Evolutionary conservation across 1,140 invertebrate species (phyloP), one percentile per base, ranked within the genome.

Genomic region (Hyphantria cunea): DNA sequence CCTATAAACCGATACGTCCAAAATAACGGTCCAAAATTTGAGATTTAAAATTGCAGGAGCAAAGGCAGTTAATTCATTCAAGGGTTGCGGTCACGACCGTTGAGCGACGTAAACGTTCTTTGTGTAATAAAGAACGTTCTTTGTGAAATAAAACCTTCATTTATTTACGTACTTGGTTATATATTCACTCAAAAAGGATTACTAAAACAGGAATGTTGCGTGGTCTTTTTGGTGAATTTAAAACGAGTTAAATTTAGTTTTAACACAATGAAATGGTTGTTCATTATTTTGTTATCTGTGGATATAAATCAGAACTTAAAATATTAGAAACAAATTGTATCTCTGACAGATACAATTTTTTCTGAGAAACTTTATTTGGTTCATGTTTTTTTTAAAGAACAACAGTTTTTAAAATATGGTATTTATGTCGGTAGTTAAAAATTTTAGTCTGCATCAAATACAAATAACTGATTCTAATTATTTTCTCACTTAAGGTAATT

Each of bases 31-130:
- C 31, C 10, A 37, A 48, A 12, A 47, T 58, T 37, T 12, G 48
- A 55, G 53, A 17, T 51, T 60, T 44, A 44, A 60, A 60, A 53
- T 60, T 54, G 17, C n/a, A 39, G 5, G 52, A 48, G 12, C 10
- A 31, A 32, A 32, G 37, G n/a, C 34, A 42, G 51, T 25, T 62
- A 63, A 63, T 66, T 49, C 50, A 55, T 66, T 54, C 37, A 33
- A 53, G 47, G 58, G 55, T 49, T 6, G 48, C 14, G 58, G 58
- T 51, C 48, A 37, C 34, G 25, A 33, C 15, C 47, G 47, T 42
- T 51, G 34, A 60, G 42, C 37, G 58, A 51, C 55, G 58, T 44
- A 51, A 60, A 51, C 48, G 39, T 50, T 50, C 58, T 51, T 51
- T 60, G 37, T 51, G 58, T 37, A 51, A 32, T 13, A 32, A 25